phyloP scores from a whole-genome alignment of 2,888 invertebrate genomes.

The Archaeoteleia sp. region DNA sequence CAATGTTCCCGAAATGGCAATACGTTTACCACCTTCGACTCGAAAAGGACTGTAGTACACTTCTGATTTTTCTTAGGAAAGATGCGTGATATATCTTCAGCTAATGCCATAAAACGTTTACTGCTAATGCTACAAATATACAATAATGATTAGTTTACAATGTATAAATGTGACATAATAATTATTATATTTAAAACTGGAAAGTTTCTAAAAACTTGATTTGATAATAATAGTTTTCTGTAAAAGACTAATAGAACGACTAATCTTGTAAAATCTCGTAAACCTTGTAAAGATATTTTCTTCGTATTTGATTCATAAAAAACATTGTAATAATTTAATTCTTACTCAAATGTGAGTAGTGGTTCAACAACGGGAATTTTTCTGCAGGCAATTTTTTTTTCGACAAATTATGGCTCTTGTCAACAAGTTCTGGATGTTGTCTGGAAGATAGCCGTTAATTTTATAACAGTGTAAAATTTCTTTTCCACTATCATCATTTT shows the following conservation, averaged over 20 bases:
- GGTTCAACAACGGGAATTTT: background rate
- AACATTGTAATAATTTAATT: conserved; percentile 4
- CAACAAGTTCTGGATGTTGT: background rate
- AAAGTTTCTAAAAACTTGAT: no score
- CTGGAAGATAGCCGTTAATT: no score
- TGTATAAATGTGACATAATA: no score
- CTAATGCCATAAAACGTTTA: background rate
- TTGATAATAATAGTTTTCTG: no score
- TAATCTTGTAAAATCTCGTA: background rate
- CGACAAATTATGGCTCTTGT: conserved; percentile 1
- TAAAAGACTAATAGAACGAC: no score
- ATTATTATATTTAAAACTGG: no score
- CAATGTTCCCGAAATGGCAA: background rate
- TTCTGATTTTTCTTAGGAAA: background rate
- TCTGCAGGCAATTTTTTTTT: background rate
- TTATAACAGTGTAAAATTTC: no score
- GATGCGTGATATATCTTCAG: background rate
- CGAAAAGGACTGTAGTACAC: conserved; percentile 3
- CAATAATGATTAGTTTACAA: no score
- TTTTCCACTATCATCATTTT: no score
- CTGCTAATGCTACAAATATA: no score
- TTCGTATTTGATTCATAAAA: no score
- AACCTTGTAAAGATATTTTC: no score
- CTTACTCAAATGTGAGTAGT: background rate
- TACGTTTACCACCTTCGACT: background rate